These are phyloP conservation scores for Epinotia demarniana DNA, from an alignment of 2,888 invertebrate species.

Conservation along the genomic window DNA sequence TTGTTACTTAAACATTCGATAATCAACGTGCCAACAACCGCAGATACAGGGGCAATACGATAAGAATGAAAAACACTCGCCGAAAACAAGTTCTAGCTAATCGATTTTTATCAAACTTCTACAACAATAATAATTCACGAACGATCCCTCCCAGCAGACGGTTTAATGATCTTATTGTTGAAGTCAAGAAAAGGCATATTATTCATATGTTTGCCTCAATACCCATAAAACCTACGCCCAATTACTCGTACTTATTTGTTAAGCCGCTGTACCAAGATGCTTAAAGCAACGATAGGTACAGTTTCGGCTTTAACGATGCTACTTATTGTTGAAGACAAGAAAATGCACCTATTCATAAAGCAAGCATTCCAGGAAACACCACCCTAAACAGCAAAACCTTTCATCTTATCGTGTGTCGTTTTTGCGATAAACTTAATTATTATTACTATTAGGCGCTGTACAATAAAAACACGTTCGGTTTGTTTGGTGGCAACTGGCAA, in stretches of 20 bases:
- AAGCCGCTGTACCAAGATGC: not conserved
- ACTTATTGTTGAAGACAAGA: too few relatives aligned
- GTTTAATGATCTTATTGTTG: not conserved
- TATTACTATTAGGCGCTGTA: slow-evolving; percentile 10
- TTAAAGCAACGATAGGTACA: too few relatives aligned
- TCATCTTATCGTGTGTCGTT: slow-evolving; percentile 9
- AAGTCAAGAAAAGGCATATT: not conserved
- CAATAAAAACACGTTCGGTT: slow-evolving; percentile 40
- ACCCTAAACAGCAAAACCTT: too few relatives aligned
- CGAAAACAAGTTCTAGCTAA: slow-evolving; percentile 39
- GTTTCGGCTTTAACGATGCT: too few relatives aligned
- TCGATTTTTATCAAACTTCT: slow-evolving; percentile 19
- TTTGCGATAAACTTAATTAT: slow-evolving; percentile 31
- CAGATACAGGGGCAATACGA: slow-evolving; percentile 62
- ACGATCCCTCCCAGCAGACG: not conserved
- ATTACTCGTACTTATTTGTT: too few relatives aligned
- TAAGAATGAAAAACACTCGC: slow-evolving; percentile 54
- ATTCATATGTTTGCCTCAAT: not conserved
- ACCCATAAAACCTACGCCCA: not conserved
- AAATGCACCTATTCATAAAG: too few relatives aligned
- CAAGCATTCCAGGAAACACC: too few relatives aligned
- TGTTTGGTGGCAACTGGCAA: slow-evolving; percentile 26
- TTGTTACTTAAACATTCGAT: slow-evolving; percentile 51
- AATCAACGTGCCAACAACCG: slow-evolving; percentile 60
- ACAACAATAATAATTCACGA: slow-evolving; percentile 21